Conservation (phyloP, 2,888 invertebrate genomes). For the Onchidella celtica region DNA sequence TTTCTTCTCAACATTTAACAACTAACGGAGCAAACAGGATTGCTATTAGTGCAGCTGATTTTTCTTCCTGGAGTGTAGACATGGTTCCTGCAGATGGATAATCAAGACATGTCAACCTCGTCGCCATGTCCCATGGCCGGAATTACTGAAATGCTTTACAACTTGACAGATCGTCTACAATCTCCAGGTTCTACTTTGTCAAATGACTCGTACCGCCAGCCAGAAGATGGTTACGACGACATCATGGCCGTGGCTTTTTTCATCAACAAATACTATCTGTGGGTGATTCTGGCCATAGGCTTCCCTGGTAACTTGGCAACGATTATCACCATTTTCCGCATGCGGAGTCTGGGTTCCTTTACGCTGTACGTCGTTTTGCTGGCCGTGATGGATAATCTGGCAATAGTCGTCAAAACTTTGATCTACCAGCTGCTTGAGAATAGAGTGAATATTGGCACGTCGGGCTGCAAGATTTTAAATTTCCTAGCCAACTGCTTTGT, state of each 20-base stretch:
- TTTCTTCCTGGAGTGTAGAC: too few species aligned
- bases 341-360: constrained; percentile 64
- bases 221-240: constrained; percentile 27
- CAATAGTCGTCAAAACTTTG: constrained; percentile 61
- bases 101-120: too few species aligned
- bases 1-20: neutral
- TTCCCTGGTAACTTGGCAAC: constrained; percentile 66
- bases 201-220: too few species aligned
- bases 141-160: too few species aligned
- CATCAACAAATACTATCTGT: constrained; percentile 66
- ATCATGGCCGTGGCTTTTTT: constrained; percentile 52
- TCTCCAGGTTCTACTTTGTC: too few species aligned
- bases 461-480: constrained; percentile 52
- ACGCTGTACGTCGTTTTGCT: constrained; percentile 63
- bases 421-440: constrained; percentile 58
- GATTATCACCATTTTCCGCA: constrained; percentile 62
- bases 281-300: constrained; percentile 61
- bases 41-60: neutral
- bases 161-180: too few species aligned
- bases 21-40: neutral
- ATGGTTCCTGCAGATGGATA: too few species aligned
- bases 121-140: too few species aligned
- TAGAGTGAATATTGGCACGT: constrained; percentile 56
- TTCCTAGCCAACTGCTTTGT: constrained; percentile 48
- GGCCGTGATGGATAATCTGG: constrained; percentile 65